phyloP scores from a whole-genome alignment of 2,888 invertebrate genomes.

The Frankliniella intonsa region DNA sequence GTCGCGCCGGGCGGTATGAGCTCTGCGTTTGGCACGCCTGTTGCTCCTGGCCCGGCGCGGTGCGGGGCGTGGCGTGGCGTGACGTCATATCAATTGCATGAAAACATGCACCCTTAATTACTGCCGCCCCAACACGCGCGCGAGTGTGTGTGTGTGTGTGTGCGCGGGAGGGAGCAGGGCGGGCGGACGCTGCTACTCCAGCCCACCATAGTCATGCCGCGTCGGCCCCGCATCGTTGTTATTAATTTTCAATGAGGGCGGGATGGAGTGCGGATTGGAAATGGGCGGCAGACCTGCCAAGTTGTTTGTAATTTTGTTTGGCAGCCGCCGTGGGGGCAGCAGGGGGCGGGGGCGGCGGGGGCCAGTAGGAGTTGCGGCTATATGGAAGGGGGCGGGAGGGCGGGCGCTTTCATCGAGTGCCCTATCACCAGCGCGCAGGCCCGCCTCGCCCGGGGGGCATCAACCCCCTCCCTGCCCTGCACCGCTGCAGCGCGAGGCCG shows the following conservation, averaged over 20 bases:
- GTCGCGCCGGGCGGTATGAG: neutral
- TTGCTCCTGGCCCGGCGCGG: neutral
- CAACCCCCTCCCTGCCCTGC: neutral
- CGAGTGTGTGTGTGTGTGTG: neutral
- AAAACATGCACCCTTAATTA: neutral
- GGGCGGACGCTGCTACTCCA: no score
- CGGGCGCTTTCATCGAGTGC: neutral
- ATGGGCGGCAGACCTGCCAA: neutral
- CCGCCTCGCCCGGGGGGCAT: neutral
- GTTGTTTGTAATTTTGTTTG: neutral
- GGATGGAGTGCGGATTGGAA: neutral
- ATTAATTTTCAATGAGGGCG: neutral
- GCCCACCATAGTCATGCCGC: no score
- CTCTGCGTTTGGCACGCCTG: neutral
- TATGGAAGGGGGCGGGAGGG: neutral
- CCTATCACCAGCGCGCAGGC: neutral
- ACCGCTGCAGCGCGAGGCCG: neutral
- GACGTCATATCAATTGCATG: neutral
- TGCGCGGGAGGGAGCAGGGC: neutral
- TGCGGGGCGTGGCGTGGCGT: no score
- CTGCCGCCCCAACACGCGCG: neutral
- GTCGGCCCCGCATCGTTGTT: neutral
- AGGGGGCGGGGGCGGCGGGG: neutral
- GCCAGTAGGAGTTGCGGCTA: neutral
- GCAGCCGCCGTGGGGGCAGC: neutral